Conservation (phyloP, 2,113 vertebrate genomes). For the Boulengeromyrus knoepffleri region DNA sequence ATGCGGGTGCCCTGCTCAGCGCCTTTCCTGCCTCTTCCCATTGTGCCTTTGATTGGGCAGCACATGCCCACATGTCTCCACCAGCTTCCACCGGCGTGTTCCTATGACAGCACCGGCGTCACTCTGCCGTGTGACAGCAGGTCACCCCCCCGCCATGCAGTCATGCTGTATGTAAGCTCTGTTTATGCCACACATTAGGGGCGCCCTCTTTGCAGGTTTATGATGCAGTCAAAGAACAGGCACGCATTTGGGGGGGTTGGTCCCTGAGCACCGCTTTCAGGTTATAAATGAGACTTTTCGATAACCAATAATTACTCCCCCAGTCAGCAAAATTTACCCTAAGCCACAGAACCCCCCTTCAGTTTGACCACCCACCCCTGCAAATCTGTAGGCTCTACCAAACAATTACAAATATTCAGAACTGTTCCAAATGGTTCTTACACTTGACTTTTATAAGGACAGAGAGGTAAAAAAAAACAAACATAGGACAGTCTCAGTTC, state of each 20-base stretch:
- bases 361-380: neutral
- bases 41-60: neutral
- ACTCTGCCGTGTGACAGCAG: neutral
- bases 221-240: neutral
- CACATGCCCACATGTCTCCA: neutral
- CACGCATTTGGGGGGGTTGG: neutral
- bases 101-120: neutral
- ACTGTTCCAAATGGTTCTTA: neutral
- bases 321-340: neutral
- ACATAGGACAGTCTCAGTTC: neutral
- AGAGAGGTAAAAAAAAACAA: neutral
- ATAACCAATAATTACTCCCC: neutral
- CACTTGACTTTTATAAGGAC: neutral
- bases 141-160: neutral
- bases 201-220: neutral
- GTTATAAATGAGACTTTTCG: neutral
- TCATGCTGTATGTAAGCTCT: neutral
- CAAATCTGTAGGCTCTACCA: neutral
- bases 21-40: neutral
- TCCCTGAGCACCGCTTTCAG: neutral
- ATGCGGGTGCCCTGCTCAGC: neutral
- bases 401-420: neutral
- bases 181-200: neutral
- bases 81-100: neutral
- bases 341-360: neutral